phyloP scores from a whole-genome alignment of 2,113 vertebrate species.

The Oplegnathus fasciatus region DNA sequence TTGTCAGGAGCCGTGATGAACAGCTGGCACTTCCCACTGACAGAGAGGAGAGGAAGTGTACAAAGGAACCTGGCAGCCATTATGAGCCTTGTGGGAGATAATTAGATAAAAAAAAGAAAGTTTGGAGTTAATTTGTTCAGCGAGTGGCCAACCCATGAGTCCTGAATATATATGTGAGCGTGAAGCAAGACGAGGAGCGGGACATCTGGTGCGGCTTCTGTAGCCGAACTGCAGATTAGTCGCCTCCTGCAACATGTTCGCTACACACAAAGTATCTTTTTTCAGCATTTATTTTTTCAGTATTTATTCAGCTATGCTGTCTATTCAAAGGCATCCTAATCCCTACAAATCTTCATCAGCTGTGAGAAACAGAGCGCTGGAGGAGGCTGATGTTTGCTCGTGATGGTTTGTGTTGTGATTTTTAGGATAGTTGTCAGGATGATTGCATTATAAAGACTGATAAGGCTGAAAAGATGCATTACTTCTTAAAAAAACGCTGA shows the following conservation, averaged over 20 bases:
- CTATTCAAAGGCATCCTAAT: conserved; percentile 17
- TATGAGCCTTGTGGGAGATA: conserved; percentile 15
- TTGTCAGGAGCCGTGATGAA: conserved; percentile 25
- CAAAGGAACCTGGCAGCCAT: background rate
- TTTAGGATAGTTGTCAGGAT: background rate
- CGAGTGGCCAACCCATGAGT: background rate
- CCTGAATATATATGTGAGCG: conserved; percentile 18
- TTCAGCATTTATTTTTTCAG: no score
- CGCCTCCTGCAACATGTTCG: conserved; percentile 24
- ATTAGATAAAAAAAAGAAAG: background rate
- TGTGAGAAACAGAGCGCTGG: background rate
- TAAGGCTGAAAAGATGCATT: background rate
- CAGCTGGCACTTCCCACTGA: conserved; percentile 24
- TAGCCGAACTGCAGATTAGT: conserved; percentile 37
- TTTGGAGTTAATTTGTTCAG: conserved; percentile 7
- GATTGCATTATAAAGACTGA: background rate
- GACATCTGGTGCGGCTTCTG: conserved; percentile 49
- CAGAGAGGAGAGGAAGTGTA: conserved; percentile 7
- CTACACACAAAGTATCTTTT: background rate
- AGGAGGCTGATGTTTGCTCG: background rate
- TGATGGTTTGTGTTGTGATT: background rate
- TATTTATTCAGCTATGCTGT: background rate
- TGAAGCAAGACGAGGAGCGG: background rate
- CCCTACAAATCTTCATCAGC: conserved; percentile 8
- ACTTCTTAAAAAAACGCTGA: background rate